Conservation (phyloP, 2,888 invertebrate genomes). For the Parnassius orleans region DNA sequence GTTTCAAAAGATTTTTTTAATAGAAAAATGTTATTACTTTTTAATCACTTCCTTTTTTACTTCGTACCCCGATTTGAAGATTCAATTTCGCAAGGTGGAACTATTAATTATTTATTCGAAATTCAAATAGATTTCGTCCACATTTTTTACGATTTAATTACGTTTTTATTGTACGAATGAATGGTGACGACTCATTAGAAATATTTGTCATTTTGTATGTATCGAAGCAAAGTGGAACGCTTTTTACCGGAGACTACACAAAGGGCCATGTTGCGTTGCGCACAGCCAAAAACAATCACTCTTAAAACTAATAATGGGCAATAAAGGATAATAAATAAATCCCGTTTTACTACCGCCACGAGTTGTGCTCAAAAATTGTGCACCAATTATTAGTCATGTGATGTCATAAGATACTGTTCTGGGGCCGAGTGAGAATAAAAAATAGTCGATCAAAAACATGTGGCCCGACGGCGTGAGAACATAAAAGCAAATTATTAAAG, state of each 20-base stretch:
- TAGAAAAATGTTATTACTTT: constrained; percentile 69
- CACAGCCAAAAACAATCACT: constrained; percentile 9
- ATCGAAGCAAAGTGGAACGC: background rate
- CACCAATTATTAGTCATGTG: constrained; percentile 66
- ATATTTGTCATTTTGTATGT: background rate
- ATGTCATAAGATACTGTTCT: constrained; percentile 53
- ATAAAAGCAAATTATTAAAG: constrained; percentile 60
- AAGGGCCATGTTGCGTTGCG: background rate
- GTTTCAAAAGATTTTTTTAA: constrained; percentile 68
- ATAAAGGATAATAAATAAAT: constrained; percentile 66
- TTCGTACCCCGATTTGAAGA: constrained; percentile 44
- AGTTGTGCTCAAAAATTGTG: constrained; percentile 62
- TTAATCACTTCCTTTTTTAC: constrained; percentile 74
- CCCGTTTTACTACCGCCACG: constrained; percentile 64
- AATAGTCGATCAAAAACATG: constrained; percentile 71
- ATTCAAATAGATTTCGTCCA: constrained; percentile 27
- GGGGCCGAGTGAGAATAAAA: constrained; percentile 60
- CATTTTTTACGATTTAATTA: constrained; percentile 4
- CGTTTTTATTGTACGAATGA: background rate
- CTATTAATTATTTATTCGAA: constrained; percentile 45
- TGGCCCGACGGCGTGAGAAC: constrained; percentile 72
- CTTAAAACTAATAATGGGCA: constrained; percentile 32
- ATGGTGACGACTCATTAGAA: too few relatives aligned
- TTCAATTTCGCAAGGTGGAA: constrained; percentile 58
- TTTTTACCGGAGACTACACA: background rate